Evolutionary conservation across 1,140 invertebrate species (phyloP), one percentile per base, ranked within the genome.

Genomic region (Monomorium pharaonis): DNA sequence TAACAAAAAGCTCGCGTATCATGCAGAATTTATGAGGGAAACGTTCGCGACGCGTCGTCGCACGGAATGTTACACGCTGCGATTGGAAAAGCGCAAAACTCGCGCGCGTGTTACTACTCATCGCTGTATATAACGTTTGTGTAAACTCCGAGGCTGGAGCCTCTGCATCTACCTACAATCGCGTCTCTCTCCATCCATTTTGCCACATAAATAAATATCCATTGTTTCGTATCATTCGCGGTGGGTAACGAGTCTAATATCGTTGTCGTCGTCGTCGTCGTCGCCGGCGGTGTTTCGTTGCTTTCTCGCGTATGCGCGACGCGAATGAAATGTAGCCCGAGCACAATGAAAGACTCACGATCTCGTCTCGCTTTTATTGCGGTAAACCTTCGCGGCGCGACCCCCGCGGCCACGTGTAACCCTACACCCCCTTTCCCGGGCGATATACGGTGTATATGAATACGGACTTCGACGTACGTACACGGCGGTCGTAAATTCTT

Each of bases 281-380:
- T 54, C 14, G 33, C 54, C 30, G 56, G 24, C 74, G 72, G 14
- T 27, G 51, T 60, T 76, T 27, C 21, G 37, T 44, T 18, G 33
- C 37, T 44, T 76, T 76, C 42, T 44, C 58, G 24, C 14, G 42
- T n/a, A 54, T 74, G 30, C 49, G 49, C 56, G 75, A 42, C 44
- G 76, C n/a, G 30, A 14, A 67, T 67, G 44, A 78, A 67, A 78
- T 49, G 44, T 84, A 58, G 60, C 27, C 69, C 44, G 16, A 24
- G 54, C 85, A 63, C 85, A 77, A 86, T 69, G 85, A 76, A 86
- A 83, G 86, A 81, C 88, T 74, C 44, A 27, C 24, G 44, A 60
- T 63, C 84, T 86, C 77, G 69, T 65, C 70, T 60, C 69, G 77
- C 56, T 88, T 86, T 85, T 89, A 89, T 89, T 88, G 88, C 86